Percentiles rank a stretch among this genome's conserved stretches.
These are phyloP conservation scores for Monodelphis domestica DNA, from an alignment of 2,797 vertebrate genomes.

Conservation along the genomic window DNA sequence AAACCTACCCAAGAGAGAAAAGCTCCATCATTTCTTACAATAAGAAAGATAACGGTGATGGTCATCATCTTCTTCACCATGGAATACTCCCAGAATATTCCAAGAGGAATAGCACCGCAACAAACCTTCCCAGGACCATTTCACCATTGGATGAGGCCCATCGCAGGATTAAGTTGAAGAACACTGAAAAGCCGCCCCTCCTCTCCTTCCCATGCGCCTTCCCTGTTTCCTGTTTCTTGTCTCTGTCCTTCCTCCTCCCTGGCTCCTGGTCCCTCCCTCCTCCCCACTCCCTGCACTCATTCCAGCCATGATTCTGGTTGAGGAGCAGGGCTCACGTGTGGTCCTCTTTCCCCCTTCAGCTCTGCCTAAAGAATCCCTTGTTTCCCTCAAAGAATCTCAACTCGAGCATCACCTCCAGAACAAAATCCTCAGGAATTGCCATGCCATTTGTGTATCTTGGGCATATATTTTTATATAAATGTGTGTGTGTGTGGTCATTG, in stretches of 20 bases:
- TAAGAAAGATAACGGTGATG: neutral
- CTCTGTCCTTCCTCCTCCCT: neutral
- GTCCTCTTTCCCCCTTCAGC: too few species aligned
- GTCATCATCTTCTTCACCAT: neutral
- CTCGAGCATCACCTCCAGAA: too few species aligned
- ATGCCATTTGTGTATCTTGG: too few species aligned
- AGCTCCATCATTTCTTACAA: neutral
- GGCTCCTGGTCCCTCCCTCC: neutral
- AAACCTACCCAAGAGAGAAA: neutral
- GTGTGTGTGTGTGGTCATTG: too few species aligned
- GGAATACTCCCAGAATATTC: neutral
- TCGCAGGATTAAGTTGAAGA: neutral
- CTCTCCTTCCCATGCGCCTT: neutral
- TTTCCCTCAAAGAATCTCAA: too few species aligned
- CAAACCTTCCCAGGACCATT: neutral
- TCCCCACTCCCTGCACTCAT: too few species aligned
- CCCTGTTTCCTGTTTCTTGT: neutral
- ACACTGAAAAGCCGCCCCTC: too few species aligned
- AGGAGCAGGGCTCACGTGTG: too few species aligned
- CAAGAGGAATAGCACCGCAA: neutral
- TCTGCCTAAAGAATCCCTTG: too few species aligned
- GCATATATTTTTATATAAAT: too few species aligned
- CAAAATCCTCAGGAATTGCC: too few species aligned
- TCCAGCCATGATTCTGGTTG: neutral
- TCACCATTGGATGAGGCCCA: too few species aligned